Evolutionary conservation across 1,140 invertebrate species (phyloP), one percentile per base, ranked within the genome.

Genomic region (Pseudomyrmex pallidus): DNA sequence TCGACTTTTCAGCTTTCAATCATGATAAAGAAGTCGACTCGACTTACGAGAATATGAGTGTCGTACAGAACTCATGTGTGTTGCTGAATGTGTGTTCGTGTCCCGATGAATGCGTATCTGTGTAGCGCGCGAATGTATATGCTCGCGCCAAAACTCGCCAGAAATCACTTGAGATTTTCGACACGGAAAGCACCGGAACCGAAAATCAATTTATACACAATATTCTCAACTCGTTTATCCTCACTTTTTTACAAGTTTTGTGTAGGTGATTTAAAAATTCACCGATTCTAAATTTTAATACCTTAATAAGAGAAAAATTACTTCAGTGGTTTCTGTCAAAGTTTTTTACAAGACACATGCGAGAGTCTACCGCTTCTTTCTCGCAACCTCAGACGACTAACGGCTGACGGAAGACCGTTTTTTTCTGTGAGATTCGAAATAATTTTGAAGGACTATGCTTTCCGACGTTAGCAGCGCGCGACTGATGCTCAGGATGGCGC

Each of bases 1-100:
- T 74, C 66, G 78, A 88, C 83, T 87, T 87, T 87, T 87, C 87
- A 89, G 87, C 86, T 87, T 68, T 61, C 74, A 63, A 89, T 89
- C 86, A 74, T 74, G 87, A 89, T 89, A 89, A 89, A 85, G 83
- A 72, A 85, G 83, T 82, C 83, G 74, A 74, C 54, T 67, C 56
- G 82, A 77, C 54, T 68, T 50, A 83, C 80, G 73, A 74, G 59
- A 68, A 86, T 57, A 56, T 62, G 50, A 72, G 68, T 52, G 61
- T 84, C 15, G 8, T 48, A 83, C 56, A 77, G 50, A 56, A 62
- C 48, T 74, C 20, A 17, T 52, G 46, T 62, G 17, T n/a, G 46
- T 15, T 22, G 35, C 20, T 64, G 54, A 50, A 72, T 72, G 76
- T 20, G 56, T 52, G 48, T 74, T 20, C 13, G 25, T 66, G 20